A percentile compares a stretch with the other conserved stretches of the same genome.
These are phyloP conservation scores for Sphecodes monilicornis DNA, from an alignment of 2,888 invertebrate genomes.

Conservation along the genomic window DNA sequence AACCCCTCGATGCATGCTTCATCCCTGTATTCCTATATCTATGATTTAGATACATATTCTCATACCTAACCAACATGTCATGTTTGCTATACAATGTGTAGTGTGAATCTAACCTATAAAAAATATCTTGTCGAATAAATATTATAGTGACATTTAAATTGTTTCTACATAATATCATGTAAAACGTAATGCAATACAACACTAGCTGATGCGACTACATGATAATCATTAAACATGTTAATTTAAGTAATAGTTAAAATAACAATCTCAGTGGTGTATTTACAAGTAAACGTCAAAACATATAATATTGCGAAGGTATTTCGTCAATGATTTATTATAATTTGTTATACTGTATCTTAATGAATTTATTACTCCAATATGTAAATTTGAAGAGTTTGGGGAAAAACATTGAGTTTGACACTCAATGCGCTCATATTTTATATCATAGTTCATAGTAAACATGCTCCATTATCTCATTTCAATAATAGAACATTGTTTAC, in stretches of 20 bases:
- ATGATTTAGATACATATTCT: not conserved
- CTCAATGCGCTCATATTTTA: not conserved
- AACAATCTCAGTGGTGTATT: slow-evolving; percentile 11
- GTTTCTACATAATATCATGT: slow-evolving; percentile 8
- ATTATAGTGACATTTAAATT: not conserved
- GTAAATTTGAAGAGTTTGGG: not conserved
- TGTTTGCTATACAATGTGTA: slow-evolving; percentile 24
- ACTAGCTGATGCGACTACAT: not conserved
- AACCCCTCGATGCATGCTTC: too few species aligned
- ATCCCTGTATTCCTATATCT: too few species aligned
- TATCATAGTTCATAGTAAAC: not conserved
- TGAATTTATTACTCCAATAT: not conserved
- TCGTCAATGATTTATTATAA: slow-evolving; percentile 6
- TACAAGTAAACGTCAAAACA: slow-evolving; percentile 7
- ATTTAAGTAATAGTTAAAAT: not conserved
- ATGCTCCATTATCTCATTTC: not conserved
- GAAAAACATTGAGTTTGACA: not conserved
- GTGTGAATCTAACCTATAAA: slow-evolving; percentile 29
- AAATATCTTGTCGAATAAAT: slow-evolving; percentile 16
- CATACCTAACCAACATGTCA: not conserved
- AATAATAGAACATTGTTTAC: not conserved
- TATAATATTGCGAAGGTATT: slow-evolving; percentile 35
- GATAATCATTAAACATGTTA: slow-evolving; percentile 4
- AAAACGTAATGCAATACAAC: slow-evolving; percentile 16
- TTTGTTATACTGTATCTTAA: not conserved